These are phyloP conservation scores for Potamilus streckersoni DNA, from an alignment of 1,140 invertebrate genomes.

Conservation along the genomic window DNA sequence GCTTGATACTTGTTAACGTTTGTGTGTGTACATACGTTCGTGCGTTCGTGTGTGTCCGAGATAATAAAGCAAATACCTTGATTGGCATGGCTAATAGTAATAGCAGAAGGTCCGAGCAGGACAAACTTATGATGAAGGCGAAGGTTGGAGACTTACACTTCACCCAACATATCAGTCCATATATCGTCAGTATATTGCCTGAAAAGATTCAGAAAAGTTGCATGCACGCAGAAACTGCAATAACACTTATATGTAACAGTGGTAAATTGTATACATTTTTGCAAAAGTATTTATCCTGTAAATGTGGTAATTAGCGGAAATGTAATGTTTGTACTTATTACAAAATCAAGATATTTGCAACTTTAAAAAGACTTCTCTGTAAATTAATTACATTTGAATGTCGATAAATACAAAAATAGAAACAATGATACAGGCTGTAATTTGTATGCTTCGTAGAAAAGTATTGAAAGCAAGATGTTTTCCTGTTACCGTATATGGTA, in stretches of 20 bases:
- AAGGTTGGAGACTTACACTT: conserved; percentile 29
- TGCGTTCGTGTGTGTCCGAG: not conserved
- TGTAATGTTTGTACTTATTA: not conserved
- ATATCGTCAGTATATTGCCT: conserved; percentile 26
- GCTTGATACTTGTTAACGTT: not conserved
- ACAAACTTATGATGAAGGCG: conserved; percentile 76
- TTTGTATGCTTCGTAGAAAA: no score
- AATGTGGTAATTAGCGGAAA: not conserved
- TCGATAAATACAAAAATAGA: no score
- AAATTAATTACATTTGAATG: no score
- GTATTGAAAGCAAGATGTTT: no score
- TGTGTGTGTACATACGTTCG: not conserved
- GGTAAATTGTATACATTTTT: not conserved
- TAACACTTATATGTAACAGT: not conserved
- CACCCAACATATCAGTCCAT: conserved; percentile 21
- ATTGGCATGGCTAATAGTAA: conserved; percentile 80
- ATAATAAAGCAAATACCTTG: conserved; percentile 70
- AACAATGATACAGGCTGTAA: no score
- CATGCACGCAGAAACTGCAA: not conserved
- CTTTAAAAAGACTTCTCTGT: no score
- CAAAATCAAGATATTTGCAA: not conserved
- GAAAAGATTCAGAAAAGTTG: not conserved
- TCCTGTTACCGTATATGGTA: no score
- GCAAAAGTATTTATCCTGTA: no score
- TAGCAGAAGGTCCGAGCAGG: conserved; percentile 77